A percentile compares a stretch with the other conserved stretches of the same genome.
These are phyloP conservation scores for Thereva nobilitata DNA, from an alignment of 2,888 invertebrate genomes.

Conservation along the genomic window DNA sequence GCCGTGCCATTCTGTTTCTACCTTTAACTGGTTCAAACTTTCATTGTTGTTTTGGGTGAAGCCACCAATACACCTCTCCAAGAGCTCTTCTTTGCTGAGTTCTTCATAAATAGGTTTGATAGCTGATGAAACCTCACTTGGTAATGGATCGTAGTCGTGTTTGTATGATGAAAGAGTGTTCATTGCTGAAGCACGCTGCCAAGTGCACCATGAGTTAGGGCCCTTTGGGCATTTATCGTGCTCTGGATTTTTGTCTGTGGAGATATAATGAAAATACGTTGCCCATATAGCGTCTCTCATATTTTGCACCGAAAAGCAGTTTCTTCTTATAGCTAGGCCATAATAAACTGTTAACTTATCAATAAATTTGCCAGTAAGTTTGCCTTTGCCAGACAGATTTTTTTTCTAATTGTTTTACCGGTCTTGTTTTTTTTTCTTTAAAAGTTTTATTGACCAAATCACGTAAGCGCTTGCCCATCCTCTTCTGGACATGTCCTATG, in stretches of 20 bases:
- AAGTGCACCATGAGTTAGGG: constrained; percentile 29
- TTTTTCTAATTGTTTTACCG: too few species aligned
- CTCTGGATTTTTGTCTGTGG: constrained; percentile 47
- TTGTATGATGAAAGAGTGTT: constrained; percentile 35
- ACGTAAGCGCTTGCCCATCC: too few species aligned
- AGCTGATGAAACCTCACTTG: constrained; percentile 43
- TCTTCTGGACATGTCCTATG: too few species aligned
- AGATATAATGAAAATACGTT: constrained; percentile 46
- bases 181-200: constrained; percentile 35
- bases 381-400: too few species aligned
- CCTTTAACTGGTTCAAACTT: constrained; percentile 48
- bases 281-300: constrained; percentile 47
- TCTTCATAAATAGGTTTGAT: constrained; percentile 48
- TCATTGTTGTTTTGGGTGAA: constrained; percentile 50
- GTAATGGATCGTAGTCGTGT: constrained; percentile 44
- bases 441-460: too few species aligned
- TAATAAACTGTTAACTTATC: constrained; percentile 47
- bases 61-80: constrained; percentile 49
- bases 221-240: too few species aligned
- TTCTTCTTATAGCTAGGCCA: constrained; percentile 46
- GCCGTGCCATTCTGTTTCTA: too few species aligned
- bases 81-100: constrained; percentile 47
- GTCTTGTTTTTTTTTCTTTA: too few species aligned
- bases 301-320: constrained; percentile 45
- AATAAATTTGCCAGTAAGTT: too few species aligned